Conservation (phyloP, 2,797 vertebrate genomes). For the Chiroxiphia lanceolata region DNA sequence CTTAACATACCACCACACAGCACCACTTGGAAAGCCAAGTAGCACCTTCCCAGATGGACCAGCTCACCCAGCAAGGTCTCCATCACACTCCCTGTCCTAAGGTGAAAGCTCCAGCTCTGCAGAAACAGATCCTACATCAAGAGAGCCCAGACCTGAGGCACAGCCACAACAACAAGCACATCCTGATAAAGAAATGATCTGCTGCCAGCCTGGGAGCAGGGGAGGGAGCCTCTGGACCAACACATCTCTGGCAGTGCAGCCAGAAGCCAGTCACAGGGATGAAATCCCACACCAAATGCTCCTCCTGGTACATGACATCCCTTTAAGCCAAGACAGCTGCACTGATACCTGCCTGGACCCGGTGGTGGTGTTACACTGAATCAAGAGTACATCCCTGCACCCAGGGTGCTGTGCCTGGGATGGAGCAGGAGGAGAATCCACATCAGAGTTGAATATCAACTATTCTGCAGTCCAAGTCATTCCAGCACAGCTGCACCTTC, state of each 20-base stretch:
- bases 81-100: background rate
- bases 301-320: background rate
- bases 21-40: background rate
- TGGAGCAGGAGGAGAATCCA: background rate
- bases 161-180: background rate
- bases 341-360: background rate
- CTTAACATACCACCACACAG: background rate
- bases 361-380: background rate
- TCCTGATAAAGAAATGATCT: background rate
- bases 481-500: background rate
- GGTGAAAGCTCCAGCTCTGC: background rate
- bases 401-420: background rate
- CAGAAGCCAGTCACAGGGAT: background rate
- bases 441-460: rapidly evolving
- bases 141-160: background rate
- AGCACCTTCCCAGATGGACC: background rate
- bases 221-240: background rate
- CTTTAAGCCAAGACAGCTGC: background rate
- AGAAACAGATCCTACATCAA: background rate
- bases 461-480: background rate
- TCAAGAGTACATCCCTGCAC: background rate
- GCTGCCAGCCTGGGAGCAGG: background rate
- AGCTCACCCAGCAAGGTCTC: background rate
- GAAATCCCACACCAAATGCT: background rate
- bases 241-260: background rate